Base-by-base conservation (phyloP, 2,888 invertebrate genomes). In the Eueremaeus valkanovi region DNA sequence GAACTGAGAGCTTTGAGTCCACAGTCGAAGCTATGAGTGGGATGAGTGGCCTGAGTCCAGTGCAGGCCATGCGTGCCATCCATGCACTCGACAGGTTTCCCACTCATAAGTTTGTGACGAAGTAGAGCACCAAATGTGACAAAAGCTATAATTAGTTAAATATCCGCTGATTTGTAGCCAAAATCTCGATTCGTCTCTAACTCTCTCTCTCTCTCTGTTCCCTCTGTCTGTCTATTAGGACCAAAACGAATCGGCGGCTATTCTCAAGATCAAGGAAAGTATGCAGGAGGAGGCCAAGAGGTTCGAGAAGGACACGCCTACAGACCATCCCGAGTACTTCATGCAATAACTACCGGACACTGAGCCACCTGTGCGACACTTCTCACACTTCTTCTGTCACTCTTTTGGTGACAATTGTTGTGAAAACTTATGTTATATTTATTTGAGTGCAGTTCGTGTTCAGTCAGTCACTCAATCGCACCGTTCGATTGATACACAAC, bases 281-380 rank as follows among this genome's bases (percentile, higher is more conserved):
- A 97, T 99, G 95, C 96, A 98, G 87, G 97, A 98, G 86, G 98
- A 98, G 87, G 97, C 97, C 85, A 97, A 96, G 88, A 91, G 96
- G 87, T 95, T 95, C 87, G 95, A 95, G 86, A 95, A 95, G 89
- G 95, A 95, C 87, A 92, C 93, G 81, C 81, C 81, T 24, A 78
- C 79, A 63, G 95, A 79, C 49, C 94, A 94, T 85, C 93, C 94
- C 84, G 94, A 95, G 87, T 95, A 93, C 76, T 95, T 93, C 87
- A 94, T 95, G 93, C 93, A 92, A 90, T 94, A 92, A 80, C 76
- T 36, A 13, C 42, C 24, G 40, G 68, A 68, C 42, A 31, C 27
- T 58, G 49, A 18, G 18, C 3, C 27, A 55, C 9, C 16, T 55
- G 13, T n/a, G n/a, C n/a, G n/a, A n/a, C n/a, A 18, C 49, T 49